Conservation (phyloP, 2,888 invertebrate genomes). For the Galerucella calmariensis region DNA sequence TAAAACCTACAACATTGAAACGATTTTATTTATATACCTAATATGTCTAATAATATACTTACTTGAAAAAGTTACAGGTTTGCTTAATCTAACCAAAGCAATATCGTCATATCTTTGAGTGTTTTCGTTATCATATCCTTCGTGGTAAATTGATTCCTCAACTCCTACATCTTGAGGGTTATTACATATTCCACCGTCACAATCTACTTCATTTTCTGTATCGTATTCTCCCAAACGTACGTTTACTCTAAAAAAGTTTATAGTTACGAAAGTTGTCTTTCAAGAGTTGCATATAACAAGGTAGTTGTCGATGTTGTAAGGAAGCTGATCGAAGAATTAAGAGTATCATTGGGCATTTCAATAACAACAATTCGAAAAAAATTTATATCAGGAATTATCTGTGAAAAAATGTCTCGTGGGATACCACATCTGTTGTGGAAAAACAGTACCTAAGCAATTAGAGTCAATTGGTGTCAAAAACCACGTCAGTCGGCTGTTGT, state of each 20-base stretch:
- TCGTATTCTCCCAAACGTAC: slow-evolving; percentile 67
- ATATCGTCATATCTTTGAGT: slow-evolving; percentile 58
- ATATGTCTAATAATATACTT: slow-evolving; percentile 29
- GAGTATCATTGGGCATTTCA: too few relatives aligned
- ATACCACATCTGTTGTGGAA: too few relatives aligned
- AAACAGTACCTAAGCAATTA: too few relatives aligned
- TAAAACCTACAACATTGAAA: slow-evolving; percentile 44
- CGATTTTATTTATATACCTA: not conserved
- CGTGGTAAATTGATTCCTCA: slow-evolving; percentile 53
- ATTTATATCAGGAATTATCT: too few relatives aligned
- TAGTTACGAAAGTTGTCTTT: not conserved
- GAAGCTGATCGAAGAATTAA: too few relatives aligned
- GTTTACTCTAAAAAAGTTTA: slow-evolving; percentile 49
- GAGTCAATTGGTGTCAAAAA: too few relatives aligned
- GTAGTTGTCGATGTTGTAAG: too few relatives aligned
- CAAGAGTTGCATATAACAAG: too few relatives aligned
- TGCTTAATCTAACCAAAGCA: slow-evolving; percentile 66
- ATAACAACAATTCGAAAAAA: too few relatives aligned
- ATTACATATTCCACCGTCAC: slow-evolving; percentile 55
- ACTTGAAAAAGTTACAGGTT: slow-evolving; percentile 65
- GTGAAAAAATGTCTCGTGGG: too few relatives aligned
- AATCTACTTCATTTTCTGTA: slow-evolving; percentile 63
- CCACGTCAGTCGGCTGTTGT: too few relatives aligned
- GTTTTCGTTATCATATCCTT: slow-evolving; percentile 51
- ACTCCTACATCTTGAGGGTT: slow-evolving; percentile 55